phyloP scores from a whole-genome alignment of 2,113 vertebrate genomes.

The Muntiacus muntjak region DNA sequence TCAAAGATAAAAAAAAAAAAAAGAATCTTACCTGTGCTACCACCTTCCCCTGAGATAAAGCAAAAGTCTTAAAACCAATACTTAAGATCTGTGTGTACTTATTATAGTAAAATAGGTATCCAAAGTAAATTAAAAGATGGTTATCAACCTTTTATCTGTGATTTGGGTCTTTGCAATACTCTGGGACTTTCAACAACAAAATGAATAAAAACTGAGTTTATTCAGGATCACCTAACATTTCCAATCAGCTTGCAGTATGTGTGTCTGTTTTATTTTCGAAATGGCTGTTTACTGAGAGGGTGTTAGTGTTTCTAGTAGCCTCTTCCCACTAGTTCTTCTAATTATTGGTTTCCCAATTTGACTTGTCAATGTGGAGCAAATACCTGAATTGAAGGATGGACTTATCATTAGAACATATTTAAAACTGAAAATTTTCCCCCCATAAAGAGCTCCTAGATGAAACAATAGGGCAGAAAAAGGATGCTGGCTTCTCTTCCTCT shows the following conservation, averaged over 20 bases:
- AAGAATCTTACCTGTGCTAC: constrained; percentile 61
- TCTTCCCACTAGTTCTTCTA: constrained; percentile 14
- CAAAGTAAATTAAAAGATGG: not conserved
- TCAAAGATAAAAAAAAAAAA: constrained; percentile 15
- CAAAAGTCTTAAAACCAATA: constrained; percentile 38
- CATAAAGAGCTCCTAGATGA: not conserved
- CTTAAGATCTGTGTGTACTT: not conserved
- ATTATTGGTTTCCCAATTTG: not conserved
- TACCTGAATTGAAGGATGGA: not conserved
- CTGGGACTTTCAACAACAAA: not conserved
- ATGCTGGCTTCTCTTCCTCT: not conserved
- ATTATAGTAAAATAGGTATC: not conserved
- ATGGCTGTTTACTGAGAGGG: not conserved
- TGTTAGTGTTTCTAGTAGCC: not conserved
- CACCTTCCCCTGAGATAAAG: constrained; percentile 40
- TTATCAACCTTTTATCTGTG: not conserved
- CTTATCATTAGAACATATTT: constrained; percentile 15
- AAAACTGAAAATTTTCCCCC: not conserved
- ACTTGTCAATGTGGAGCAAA: constrained; percentile 4
- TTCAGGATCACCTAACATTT: not conserved
- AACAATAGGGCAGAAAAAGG: not conserved
- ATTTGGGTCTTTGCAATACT: not conserved
- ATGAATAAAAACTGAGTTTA: not conserved
- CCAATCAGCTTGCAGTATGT: not conserved
- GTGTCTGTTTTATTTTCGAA: not conserved